Percentiles rank a stretch among this genome's conserved stretches.
These are phyloP conservation scores for Brachyptera risi DNA, from an alignment of 2,888 invertebrate species.

Conservation along the genomic window DNA sequence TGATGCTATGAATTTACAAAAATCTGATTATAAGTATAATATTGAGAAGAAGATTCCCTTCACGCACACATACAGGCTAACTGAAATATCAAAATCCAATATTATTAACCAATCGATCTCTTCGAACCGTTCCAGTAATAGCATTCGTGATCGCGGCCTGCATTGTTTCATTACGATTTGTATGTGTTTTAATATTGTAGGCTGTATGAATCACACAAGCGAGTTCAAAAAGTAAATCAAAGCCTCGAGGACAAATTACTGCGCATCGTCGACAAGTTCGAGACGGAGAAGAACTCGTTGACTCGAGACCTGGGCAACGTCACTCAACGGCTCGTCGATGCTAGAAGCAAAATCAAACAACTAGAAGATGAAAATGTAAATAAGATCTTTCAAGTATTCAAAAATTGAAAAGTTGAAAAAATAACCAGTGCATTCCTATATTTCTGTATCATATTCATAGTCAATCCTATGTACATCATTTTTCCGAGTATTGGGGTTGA, in stretches of 20 bases:
- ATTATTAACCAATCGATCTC: too few species aligned
- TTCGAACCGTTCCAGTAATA: too few species aligned
- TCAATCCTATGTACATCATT: neutral
- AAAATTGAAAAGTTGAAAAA: neutral
- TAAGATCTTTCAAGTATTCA: neutral
- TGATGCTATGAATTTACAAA: too few species aligned
- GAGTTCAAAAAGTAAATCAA: conserved; percentile 92
- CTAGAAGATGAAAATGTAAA: conserved; percentile 82
- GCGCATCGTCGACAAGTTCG: conserved; percentile 87
- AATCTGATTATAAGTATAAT: too few species aligned
- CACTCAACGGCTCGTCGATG: conserved; percentile 78
- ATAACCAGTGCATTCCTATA: neutral
- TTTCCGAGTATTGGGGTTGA: too few species aligned
- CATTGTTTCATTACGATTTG: too few species aligned
- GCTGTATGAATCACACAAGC: conserved; percentile 87
- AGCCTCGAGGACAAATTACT: conserved; percentile 90
- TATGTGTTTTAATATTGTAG: conserved; percentile 48
- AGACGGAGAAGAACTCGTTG: conserved; percentile 80
- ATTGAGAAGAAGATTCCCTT: too few species aligned
- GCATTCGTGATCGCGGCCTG: too few species aligned
- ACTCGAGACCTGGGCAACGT: conserved; percentile 83
- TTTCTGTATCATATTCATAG: neutral
- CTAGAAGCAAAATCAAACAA: conserved; percentile 77
- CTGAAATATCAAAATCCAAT: too few species aligned
- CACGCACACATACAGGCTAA: too few species aligned